Percentiles rank a stretch among this genome's conserved stretches.
phyloP scores from a whole-genome alignment of 2,113 vertebrate species.

The Pantherophis guttatus region DNA sequence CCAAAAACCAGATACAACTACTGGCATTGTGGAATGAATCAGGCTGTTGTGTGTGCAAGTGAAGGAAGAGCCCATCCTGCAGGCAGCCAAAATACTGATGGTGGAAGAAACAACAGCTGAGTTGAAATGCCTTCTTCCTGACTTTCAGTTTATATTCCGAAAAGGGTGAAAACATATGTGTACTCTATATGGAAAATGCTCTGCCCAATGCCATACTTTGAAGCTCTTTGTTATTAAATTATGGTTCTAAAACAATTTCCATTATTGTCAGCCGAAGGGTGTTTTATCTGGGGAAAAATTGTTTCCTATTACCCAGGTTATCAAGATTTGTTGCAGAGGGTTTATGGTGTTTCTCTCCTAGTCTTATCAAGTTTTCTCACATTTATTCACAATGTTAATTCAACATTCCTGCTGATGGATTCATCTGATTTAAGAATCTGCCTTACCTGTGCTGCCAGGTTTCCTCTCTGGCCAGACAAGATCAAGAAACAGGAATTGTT shows the following conservation, averaged over 20 bases:
- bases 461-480: background rate
- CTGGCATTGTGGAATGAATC: constrained; percentile 56
- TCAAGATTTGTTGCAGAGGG: background rate
- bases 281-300: constrained; percentile 3
- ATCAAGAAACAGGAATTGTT: background rate
- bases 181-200: background rate
- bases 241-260: background rate
- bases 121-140: constrained; percentile 47
- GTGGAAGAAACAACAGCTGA: constrained; percentile 43
- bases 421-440: background rate
- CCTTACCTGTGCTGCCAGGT: background rate
- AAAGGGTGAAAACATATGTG: background rate
- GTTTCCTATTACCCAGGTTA: background rate
- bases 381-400: constrained; percentile 31
- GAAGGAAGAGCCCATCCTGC: constrained; percentile 28
- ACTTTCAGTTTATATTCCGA: background rate
- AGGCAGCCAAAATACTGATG: constrained; percentile 23
- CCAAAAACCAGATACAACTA: constrained; percentile 63
- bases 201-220: background rate
- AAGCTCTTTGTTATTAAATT: constrained; percentile 13
- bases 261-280: background rate
- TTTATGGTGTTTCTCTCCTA: background rate
- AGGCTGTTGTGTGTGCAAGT: constrained; percentile 55
- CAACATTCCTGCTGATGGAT: accelerated
- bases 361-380: background rate